Conservation (phyloP, 2,113 vertebrate species). For the Pimephales promelas region DNA sequence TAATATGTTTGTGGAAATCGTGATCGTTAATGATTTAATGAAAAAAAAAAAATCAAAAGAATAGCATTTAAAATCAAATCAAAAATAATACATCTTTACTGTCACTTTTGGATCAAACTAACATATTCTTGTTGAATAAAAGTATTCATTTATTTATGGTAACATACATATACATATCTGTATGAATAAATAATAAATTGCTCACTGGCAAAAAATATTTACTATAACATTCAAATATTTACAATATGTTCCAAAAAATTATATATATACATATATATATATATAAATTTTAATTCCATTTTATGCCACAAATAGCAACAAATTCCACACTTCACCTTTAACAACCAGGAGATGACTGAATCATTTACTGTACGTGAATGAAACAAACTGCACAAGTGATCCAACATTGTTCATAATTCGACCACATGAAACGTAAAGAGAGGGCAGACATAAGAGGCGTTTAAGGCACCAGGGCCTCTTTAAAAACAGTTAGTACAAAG, state of each 20-base stretch:
- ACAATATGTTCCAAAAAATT: not conserved
- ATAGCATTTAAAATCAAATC: not conserved
- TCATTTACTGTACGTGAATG: not conserved
- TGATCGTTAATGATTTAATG: not conserved
- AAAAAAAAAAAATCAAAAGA: not conserved
- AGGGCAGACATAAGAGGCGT: slow-evolving; percentile 9
- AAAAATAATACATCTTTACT: not conserved
- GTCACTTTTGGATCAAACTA: not conserved
- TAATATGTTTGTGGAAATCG: not conserved
- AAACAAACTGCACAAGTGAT: not conserved
- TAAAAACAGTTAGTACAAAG: slow-evolving; percentile 41
- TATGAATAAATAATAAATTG: not conserved
- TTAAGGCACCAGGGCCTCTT: slow-evolving; percentile 25
- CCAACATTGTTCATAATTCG: not conserved
- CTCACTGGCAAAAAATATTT: not conserved
- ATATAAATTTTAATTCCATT: not conserved
- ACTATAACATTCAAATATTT: not conserved
- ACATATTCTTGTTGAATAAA: not conserved
- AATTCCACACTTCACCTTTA: slow-evolving; percentile 5
- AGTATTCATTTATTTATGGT: not conserved
- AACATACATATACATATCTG: not conserved
- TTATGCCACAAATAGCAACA: not conserved
- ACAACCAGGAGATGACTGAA: not conserved
- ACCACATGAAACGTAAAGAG: not conserved
- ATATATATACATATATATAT: no score